A percentile compares a stretch with the other conserved stretches of the same genome.
phyloP scores from a whole-genome alignment of 1,140 invertebrate genomes.

The Rhynchophorus ferrugineus region DNA sequence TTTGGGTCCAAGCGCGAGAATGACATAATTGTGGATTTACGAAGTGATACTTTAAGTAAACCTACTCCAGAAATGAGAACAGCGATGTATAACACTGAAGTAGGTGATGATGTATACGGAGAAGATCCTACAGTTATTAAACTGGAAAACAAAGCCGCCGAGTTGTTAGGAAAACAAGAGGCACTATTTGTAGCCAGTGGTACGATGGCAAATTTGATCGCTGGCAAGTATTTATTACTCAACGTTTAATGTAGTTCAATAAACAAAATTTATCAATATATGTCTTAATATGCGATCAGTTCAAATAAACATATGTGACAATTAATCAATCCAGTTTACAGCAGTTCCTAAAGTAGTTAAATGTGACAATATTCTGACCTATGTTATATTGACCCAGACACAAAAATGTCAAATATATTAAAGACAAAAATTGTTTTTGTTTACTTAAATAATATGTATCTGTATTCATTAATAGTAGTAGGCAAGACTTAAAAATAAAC shows the following conservation, averaged over 20 bases:
- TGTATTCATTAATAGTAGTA: too few relatives aligned
- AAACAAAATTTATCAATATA: too few relatives aligned
- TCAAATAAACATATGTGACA: too few relatives aligned
- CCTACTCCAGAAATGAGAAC: conserved; percentile 76
- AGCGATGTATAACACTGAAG: conserved; percentile 75
- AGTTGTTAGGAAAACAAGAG: conserved; percentile 79
- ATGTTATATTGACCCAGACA: too few relatives aligned
- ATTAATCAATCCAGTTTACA: too few relatives aligned
- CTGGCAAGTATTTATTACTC: conserved; percentile 54
- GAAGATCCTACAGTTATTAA: conserved; percentile 89
- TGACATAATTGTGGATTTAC: conserved; percentile 39
- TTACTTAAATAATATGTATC: too few relatives aligned
- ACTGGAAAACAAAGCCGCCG: conserved; percentile 67
- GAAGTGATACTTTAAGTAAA: conserved; percentile 48
- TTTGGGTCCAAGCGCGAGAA: conserved; percentile 19
- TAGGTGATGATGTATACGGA: conserved; percentile 88
- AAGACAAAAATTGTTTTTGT: too few relatives aligned
- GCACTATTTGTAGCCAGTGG: conserved; percentile 84
- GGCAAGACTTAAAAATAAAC: conserved; percentile 1
- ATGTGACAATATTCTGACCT: too few relatives aligned
- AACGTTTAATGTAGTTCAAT: not conserved
- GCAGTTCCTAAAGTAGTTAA: too few relatives aligned
- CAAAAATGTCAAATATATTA: too few relatives aligned
- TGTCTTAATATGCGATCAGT: too few relatives aligned
- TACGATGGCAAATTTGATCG: conserved; percentile 91